Conservation (phyloP, 2,113 vertebrate species). For the Oreochromis niloticus region DNA sequence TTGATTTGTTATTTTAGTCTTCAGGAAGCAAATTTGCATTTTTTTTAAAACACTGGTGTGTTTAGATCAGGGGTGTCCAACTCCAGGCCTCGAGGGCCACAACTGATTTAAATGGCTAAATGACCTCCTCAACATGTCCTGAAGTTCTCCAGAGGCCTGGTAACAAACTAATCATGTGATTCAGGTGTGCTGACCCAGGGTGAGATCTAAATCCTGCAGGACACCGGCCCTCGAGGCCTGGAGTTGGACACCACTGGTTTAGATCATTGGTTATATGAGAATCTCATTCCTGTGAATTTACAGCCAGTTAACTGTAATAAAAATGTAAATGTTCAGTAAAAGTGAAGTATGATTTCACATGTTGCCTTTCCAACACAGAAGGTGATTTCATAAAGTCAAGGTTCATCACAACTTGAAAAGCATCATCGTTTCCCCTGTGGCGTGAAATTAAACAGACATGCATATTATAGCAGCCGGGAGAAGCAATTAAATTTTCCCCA, state of each 20-base stretch:
- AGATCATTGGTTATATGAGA: neutral
- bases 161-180: neutral
- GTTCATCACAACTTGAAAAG: conserved; percentile 29
- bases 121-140: neutral
- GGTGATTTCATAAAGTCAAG: conserved; percentile 29
- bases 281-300: neutral
- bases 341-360: neutral
- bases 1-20: neutral
- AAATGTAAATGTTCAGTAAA: neutral
- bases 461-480: conserved; percentile 26
- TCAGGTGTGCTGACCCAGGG: neutral
- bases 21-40: neutral
- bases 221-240: neutral
- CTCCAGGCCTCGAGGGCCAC: neutral
- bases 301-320: neutral
- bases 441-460: conserved; percentile 55
- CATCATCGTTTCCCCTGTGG: conserved; percentile 3
- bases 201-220: neutral
- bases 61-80: neutral
- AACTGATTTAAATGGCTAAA: neutral
- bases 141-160: neutral
- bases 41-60: neutral
- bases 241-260: neutral
- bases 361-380: neutral
- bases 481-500: conserved; percentile 36